phyloP scores from a whole-genome alignment of 1,140 invertebrate genomes.

The Oscheius sp. region DNA sequence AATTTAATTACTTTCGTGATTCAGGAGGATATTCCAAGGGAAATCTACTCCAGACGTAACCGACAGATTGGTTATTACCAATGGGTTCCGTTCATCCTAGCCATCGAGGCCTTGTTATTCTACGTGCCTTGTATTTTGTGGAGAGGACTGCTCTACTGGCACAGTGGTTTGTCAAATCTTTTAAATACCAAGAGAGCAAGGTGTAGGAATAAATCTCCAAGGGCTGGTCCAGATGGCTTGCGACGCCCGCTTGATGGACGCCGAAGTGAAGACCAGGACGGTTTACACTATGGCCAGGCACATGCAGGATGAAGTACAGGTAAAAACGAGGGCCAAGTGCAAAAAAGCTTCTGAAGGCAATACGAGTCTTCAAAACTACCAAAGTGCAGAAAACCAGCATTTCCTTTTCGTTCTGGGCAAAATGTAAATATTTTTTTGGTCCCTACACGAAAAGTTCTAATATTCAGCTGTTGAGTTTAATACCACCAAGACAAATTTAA shows the following conservation, averaged over 20 bases:
- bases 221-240: conserved; percentile 61
- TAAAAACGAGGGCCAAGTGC: no score
- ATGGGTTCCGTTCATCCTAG: conserved; percentile 64
- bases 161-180: conserved; percentile 49
- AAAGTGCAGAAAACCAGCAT: no score
- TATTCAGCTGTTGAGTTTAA: no score
- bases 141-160: conserved; percentile 61
- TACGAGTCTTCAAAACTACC: no score
- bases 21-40: conserved; percentile 57
- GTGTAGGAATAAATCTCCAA: conserved; percentile 59
- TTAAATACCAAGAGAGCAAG: background rate
- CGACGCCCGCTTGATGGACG: conserved; percentile 58
- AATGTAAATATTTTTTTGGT: no score
- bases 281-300: conserved; percentile 61
- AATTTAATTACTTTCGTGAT: background rate
- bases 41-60: conserved; percentile 59
- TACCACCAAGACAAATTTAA: no score
- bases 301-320: conserved; percentile 61
- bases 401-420: no score
- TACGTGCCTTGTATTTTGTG: conserved; percentile 66
- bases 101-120: conserved; percentile 66
- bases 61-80: conserved; percentile 63
- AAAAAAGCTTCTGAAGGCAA: no score
- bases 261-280: conserved; percentile 57
- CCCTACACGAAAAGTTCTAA: no score